A percentile compares a stretch with the other conserved stretches of the same genome.
phyloP scores from a whole-genome alignment of 1,140 invertebrate species.

The Amphibalanus amphitrite region DNA sequence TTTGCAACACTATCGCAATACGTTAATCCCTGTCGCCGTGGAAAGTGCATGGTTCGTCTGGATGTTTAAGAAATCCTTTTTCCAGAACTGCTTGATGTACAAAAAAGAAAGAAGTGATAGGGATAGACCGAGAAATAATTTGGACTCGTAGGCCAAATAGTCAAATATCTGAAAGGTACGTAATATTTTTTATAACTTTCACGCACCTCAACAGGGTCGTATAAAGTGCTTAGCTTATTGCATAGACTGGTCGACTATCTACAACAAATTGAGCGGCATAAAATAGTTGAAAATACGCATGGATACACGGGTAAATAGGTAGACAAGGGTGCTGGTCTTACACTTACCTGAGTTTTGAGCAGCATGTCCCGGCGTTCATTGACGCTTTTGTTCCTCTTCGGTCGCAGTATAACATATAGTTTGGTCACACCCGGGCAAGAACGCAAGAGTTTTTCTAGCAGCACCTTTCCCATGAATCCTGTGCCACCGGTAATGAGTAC shows the following conservation, averaged over 20 bases:
- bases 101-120: no score
- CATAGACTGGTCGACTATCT: no score
- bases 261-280: no score
- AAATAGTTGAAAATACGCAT: background rate
- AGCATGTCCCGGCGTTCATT: constrained; percentile 35
- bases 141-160: no score
- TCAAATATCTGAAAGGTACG: no score
- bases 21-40: background rate
- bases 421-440: constrained; percentile 51
- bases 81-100: background rate
- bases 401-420: constrained; percentile 54
- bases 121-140: no score
- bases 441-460: constrained; percentile 62
- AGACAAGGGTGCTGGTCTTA: background rate
- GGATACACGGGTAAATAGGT: background rate
- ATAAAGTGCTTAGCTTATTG: no score
- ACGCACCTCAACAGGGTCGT: no score
- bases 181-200: no score
- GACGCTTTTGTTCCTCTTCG: constrained; percentile 50
- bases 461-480: constrained; percentile 67
- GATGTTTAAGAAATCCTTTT: background rate
- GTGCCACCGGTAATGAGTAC: constrained; percentile 52
- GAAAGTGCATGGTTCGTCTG: background rate
- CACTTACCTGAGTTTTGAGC: constrained; percentile 18
- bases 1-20: background rate